Evolutionary conservation across 2,888 invertebrate species (phyloP).

Genomic region (Dasypolia templi): DNA sequence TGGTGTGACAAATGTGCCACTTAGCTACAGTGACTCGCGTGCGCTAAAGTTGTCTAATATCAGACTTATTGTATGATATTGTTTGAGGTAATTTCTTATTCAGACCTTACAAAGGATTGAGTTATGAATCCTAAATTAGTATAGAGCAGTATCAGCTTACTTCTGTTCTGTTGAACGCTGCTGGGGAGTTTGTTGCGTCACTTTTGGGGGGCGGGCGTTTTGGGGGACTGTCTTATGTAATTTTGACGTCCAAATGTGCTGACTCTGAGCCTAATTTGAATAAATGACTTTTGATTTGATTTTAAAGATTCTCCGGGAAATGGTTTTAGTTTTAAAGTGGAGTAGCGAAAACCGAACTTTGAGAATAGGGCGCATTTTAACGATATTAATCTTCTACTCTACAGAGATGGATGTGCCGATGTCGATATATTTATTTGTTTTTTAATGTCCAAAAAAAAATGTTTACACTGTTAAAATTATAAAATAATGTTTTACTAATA

Average conservation of each 20-base stretch:
- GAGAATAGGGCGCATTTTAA: too few species aligned
- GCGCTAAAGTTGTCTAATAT: slow-evolving; percentile 28
- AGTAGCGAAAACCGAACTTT: neutral
- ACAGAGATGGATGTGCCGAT: neutral
- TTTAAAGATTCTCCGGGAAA: neutral
- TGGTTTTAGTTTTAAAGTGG: neutral
- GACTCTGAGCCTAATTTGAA: too few species aligned
- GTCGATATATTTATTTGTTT: neutral
- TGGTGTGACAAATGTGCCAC: slow-evolving; percentile 9
- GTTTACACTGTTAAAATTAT: neutral
- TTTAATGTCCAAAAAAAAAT: neutral
- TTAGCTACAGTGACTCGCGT: neutral
- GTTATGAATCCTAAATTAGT: slow-evolving; percentile 6
- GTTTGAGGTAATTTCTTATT: slow-evolving; percentile 12
- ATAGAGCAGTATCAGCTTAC: neutral
- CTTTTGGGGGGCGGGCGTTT: too few species aligned
- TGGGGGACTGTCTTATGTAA: too few species aligned
- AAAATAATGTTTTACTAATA: neutral
- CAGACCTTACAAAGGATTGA: slow-evolving; percentile 1
- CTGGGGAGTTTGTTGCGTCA: too few species aligned
- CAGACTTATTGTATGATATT: slow-evolving; percentile 10
- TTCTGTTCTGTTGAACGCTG: slow-evolving; percentile 1
- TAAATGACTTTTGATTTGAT: neutral
- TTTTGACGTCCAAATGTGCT: too few species aligned
- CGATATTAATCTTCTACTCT: neutral